Percentiles rank a stretch among this genome's conserved stretches.
These are phyloP conservation scores for Phalera bucephala DNA, from an alignment of 2,888 invertebrate species.

Conservation along the genomic window DNA sequence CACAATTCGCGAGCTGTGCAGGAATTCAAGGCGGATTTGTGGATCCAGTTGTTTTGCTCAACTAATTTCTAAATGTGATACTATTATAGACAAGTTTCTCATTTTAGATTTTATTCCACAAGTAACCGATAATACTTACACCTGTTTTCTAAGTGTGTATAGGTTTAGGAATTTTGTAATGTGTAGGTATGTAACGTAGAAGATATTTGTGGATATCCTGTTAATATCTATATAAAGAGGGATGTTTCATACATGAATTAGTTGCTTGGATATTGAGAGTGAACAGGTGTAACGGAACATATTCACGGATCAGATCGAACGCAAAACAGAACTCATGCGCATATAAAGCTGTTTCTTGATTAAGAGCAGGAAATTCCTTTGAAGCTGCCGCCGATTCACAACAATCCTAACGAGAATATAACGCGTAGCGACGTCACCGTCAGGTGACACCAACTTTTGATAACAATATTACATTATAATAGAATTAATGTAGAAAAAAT, in stretches of 20 bases:
- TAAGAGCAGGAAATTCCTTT: constrained; percentile 75
- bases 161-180: not conserved
- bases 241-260: not conserved
- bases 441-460: constrained; percentile 45
- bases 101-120: no score
- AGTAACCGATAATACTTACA: no score
- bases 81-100: no score
- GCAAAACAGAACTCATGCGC: constrained; percentile 53
- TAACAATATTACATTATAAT: no score
- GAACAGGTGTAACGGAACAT: constrained; percentile 38
- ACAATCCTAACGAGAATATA: constrained; percentile 69
- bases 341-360: constrained; percentile 62
- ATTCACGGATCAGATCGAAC: constrained; percentile 43
- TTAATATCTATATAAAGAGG: not conserved
- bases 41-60: not conserved
- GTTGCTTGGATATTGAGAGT: not conserved
- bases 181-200: not conserved
- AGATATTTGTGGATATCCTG: not conserved
- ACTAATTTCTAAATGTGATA: no score
- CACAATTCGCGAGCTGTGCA: not conserved
- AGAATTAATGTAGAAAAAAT: no score
- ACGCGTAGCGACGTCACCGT: constrained; percentile 50
- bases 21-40: not conserved
- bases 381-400: constrained; percentile 61
- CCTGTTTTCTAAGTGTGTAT: no score